Evolutionary conservation across 1,140 invertebrate species (phyloP), one percentile per base, ranked within the genome.

Genomic region (Zaprionus nigranus): DNA sequence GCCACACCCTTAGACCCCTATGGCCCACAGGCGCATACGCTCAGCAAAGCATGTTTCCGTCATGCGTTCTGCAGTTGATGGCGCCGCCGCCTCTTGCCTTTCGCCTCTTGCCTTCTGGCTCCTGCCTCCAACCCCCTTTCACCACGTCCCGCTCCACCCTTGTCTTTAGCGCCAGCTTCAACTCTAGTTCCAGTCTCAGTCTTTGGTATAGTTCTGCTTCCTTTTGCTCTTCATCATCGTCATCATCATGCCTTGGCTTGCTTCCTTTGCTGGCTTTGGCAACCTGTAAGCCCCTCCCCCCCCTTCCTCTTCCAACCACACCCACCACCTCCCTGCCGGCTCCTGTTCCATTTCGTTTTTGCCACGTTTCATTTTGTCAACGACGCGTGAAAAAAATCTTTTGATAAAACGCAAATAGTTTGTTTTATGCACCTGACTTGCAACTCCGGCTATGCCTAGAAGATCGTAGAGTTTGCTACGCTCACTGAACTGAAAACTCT

Each of bases 371-470:
- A 30, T 70, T 78, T 64, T 66, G 65, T 74, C 75, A 78, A 65
- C 75, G 71, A 65, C 60, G 75, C 69, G 70, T 78, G 71, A 76
- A 78, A 76, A 78, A 78, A 78, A 75, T 78, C 71, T 64, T 69
- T 78, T 78, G 75, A 78, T 78, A 78, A 78, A 78, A 60, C 60
- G 75, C 71, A 75, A 78, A 78, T 78, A 78, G 71, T 78, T 78
- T 78, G 64, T 78, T 78, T 57, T 51, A 66, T 65, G 69, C 74
- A 76, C 58, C 72, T 68, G 62, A 34, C 58, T 46, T 43, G 7
- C 3, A 6, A 22, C 22, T 57, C 17, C 15, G 66, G 53, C 66
- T 40, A 46, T 74, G 51, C 30, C 40, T 36, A 36, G 51, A 57
- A 28, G 36, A 3, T 28, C 61, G 26, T 64, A 3, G 0, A 22